Evolutionary conservation across 2,797 vertebrate species (phyloP).

Genomic region (Aythya fuligula): DNA sequence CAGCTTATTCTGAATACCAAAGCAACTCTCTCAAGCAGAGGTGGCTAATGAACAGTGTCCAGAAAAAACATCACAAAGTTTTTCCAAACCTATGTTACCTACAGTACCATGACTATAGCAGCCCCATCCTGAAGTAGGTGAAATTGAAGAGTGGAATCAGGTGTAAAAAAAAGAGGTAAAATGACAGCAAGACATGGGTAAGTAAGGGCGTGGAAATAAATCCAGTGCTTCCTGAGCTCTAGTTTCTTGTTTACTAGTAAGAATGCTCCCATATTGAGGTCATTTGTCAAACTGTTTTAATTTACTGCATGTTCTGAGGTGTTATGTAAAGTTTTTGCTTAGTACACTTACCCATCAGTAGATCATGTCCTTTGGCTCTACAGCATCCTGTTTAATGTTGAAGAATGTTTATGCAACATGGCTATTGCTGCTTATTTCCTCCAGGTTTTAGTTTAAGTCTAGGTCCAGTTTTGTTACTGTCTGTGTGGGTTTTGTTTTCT

Average conservation of each 20-base stretch:
- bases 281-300: neutral
- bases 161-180: neutral
- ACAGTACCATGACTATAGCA: neutral
- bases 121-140: neutral
- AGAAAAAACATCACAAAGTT: neutral
- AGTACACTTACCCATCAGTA: neutral
- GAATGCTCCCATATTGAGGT: neutral
- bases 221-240: neutral
- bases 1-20: neutral
- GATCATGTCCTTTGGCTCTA: neutral
- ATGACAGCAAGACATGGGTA: neutral
- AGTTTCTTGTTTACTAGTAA: neutral
- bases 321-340: neutral
- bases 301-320: neutral
- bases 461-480: neutral
- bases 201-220: neutral
- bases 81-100: neutral
- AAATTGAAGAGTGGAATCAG: neutral
- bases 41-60: neutral
- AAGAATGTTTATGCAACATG: neutral
- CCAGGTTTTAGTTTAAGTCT: neutral
- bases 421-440: neutral
- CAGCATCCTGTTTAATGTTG: neutral
- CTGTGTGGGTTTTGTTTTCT: neutral
- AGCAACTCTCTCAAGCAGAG: neutral